Base-by-base conservation (phyloP, 1,140 invertebrate genomes). In the Coelopa frigida region DNA sequence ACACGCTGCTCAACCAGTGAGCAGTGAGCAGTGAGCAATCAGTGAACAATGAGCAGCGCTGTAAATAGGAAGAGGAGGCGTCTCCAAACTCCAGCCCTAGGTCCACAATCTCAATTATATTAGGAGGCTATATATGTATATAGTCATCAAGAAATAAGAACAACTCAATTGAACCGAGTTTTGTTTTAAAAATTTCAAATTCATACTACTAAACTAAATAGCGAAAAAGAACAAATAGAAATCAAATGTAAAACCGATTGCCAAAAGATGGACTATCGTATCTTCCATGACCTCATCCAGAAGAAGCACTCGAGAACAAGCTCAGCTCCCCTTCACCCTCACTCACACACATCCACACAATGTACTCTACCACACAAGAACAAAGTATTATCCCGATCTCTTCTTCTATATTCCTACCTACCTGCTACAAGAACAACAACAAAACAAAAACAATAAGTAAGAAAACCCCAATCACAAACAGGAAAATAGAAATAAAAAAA, bases 1-100 rank as follows among this genome's bases (percentile, higher is more conserved):
- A 85, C 73, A 84, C 83, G 54, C 69, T 84, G 54, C 77, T 85
- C 71, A 83, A 82, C 69, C 81, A 83, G 68, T 81, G 73, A 20
- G 41, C 24, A 7, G 20, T 26, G 20, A 24, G 35, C 14, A 11
- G 8, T 18, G 32, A 26, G 35, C 50, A n/a, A n/a, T n/a, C n/a
- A n/a, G n/a, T n/a, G n/a, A n/a, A n/a, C n/a, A n/a, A n/a, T n/a
- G n/a, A n/a, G n/a, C n/a, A n/a, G n/a, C n/a, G n/a, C n/a, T n/a
- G n/a, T n/a, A n/a, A n/a, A n/a, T n/a, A n/a, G n/a, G n/a, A n/a
- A n/a, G n/a, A n/a, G n/a, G n/a, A n/a, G n/a, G n/a, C n/a, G n/a
- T n/a, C n/a, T n/a, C n/a, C n/a, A n/a, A n/a, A n/a, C n/a, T n/a
- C n/a, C n/a, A n/a, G n/a, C n/a, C n/a, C n/a, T n/a, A n/a, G n/a